A percentile compares a stretch with the other conserved stretches of the same genome.
phyloP scores from a whole-genome alignment of 2,888 invertebrate genomes.

The Ormyrus thymus region DNA sequence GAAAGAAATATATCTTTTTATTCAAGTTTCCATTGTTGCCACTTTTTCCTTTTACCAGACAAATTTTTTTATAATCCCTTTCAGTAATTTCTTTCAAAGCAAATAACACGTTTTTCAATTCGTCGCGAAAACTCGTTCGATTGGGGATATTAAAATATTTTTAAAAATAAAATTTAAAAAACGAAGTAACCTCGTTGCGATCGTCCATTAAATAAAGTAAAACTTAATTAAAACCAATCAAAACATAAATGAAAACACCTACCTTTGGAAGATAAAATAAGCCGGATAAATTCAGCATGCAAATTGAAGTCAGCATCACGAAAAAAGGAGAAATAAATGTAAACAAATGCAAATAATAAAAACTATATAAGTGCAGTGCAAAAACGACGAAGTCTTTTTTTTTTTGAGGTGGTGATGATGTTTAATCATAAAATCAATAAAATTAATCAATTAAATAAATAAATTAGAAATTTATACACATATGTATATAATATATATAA shows the following conservation, averaged over 20 bases:
- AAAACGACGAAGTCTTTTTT: constrained; percentile 61
- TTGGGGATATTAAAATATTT: not conserved
- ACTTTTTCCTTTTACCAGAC: too few species aligned
- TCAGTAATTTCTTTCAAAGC: too few species aligned
- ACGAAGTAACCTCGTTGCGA: constrained; percentile 28
- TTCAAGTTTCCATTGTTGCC: not conserved
- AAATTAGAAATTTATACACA: constrained; percentile 74
- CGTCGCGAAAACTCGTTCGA: too few species aligned
- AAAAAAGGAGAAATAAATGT: constrained; percentile 37
- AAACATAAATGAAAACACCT: constrained; percentile 56
- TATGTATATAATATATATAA: constrained; percentile 63
- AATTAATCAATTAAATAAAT: constrained; percentile 75
- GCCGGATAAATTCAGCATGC: constrained; percentile 36
- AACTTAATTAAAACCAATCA: constrained; percentile 19
- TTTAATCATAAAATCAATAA: constrained; percentile 74
- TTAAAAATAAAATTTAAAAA: not conserved
- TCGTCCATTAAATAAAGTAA: constrained; percentile 13
- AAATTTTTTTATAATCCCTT: too few species aligned
- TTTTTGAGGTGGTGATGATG: constrained; percentile 70
- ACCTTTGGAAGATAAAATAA: constrained; percentile 58
- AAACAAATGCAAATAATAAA: constrained; percentile 12
- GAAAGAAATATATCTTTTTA: not conserved
- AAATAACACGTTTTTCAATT: too few species aligned
- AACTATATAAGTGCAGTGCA: constrained; percentile 51
- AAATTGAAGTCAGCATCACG: constrained; percentile 42